These are phyloP conservation scores for Musca domestica DNA, from an alignment of 1,140 invertebrate species.

Conservation along the genomic window DNA sequence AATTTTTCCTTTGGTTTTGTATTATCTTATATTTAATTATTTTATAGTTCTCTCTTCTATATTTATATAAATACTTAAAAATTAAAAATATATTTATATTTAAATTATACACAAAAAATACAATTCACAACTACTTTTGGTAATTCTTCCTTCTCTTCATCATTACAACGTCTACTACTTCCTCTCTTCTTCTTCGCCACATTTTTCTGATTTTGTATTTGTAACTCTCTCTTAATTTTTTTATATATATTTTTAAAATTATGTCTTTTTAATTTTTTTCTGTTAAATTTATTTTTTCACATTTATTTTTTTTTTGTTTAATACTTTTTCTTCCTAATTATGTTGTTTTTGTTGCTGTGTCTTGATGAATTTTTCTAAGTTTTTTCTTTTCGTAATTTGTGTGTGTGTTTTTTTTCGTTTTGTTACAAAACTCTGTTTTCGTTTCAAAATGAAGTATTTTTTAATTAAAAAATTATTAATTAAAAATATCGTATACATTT, in stretches of 20 bases:
- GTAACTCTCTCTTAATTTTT: not conserved
- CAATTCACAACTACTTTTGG: conserved; percentile 53
- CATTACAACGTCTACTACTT: conserved; percentile 15
- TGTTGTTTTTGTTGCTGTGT: conserved; percentile 10
- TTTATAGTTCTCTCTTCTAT: not conserved
- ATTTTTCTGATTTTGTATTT: too few species aligned
- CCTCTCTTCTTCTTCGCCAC: too few species aligned
- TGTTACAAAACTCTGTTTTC: too few species aligned
- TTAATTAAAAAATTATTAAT: conserved; percentile 5
- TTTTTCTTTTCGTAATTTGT: not conserved
- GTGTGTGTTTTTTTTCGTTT: too few species aligned
- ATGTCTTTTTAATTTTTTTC: not conserved
- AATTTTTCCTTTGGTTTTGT: not conserved
- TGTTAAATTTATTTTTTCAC: not conserved
- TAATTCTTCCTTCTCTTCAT: conserved; percentile 25
- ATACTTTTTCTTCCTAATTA: not conserved
- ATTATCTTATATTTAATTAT: not conserved
- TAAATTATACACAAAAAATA: conserved; percentile 46
- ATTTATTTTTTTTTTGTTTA: conserved; percentile 5
- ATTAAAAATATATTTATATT: conserved; percentile 1
- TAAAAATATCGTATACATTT: conserved; percentile 22
- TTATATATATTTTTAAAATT: not conserved
- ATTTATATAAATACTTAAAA: conserved; percentile 16
- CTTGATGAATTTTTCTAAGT: not conserved
- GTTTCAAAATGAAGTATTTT: conserved; percentile 2